A percentile compares a stretch with the other conserved stretches of the same genome.
Conservation (phyloP, 2,888 invertebrate genomes). For the Mayetiola destructor region DNA sequence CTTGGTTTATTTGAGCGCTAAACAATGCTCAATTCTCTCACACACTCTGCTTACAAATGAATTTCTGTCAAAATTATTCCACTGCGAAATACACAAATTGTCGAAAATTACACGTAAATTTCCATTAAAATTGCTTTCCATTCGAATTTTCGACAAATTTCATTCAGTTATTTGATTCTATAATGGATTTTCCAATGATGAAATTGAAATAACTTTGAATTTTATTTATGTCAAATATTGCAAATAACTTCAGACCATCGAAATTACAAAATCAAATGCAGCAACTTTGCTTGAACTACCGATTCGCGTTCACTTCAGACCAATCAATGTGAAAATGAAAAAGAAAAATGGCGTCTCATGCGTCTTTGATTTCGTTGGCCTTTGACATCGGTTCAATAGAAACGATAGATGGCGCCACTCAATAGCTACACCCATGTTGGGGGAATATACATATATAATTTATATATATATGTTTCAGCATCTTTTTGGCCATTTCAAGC, state of each 20-base stretch:
- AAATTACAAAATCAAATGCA: not conserved
- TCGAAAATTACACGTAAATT: not conserved
- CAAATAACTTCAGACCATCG: conserved; percentile 11
- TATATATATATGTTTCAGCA: too few relatives aligned
- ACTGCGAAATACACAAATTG: not conserved
- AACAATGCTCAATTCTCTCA: not conserved
- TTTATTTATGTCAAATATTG: not conserved
- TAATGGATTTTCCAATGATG: not conserved
- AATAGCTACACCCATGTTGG: too few relatives aligned
- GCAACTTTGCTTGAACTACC: not conserved
- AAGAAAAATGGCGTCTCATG: not conserved
- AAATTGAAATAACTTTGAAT: not conserved
- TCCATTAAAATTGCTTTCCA: not conserved
- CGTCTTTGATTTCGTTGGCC: not conserved
- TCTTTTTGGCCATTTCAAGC: too few relatives aligned
- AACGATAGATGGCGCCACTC: not conserved
- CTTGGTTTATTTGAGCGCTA: not conserved
- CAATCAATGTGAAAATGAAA: not conserved
- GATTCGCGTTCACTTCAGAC: conserved; percentile 1
- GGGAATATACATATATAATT: too few relatives aligned
- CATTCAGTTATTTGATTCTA: not conserved
- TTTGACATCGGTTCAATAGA: too few relatives aligned
- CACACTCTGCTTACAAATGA: not conserved
- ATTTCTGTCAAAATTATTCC: not conserved
- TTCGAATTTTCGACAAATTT: not conserved